Percentiles rank a stretch among this genome's conserved stretches.
phyloP scores from a whole-genome alignment of 2,888 invertebrate genomes.

The Labia minor region DNA sequence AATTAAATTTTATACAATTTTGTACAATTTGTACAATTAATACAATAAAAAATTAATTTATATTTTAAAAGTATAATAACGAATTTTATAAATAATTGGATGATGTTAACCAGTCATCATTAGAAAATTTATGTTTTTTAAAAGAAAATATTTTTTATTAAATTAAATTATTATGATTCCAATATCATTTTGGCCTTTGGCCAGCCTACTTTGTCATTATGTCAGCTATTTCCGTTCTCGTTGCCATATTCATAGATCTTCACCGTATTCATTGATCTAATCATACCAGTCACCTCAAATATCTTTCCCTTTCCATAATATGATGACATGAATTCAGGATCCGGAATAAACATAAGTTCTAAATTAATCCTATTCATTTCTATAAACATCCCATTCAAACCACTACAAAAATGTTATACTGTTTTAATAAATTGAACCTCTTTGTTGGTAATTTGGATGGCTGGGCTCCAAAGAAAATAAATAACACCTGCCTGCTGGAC shows the following conservation, averaged over 20 bases:
- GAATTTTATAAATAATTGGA: no score
- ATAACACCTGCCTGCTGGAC: not conserved
- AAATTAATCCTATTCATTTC: not conserved
- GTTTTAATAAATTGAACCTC: not conserved
- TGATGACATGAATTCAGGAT: not conserved
- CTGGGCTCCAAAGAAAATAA: not conserved
- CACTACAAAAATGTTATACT: not conserved
- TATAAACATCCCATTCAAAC: not conserved
- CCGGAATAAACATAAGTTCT: not conserved
- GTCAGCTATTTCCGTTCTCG: not conserved
- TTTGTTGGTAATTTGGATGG: not conserved
- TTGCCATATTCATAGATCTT: not conserved
- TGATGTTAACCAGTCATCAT: no score
- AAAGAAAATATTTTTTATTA: no score
- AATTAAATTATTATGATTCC: no score
- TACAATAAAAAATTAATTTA: no score
- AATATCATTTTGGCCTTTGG: not conserved
- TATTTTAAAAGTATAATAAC: no score
- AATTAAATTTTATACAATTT: not conserved
- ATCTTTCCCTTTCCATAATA: not conserved
- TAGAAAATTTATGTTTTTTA: no score
- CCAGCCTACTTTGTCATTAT: not conserved
- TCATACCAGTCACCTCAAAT: not conserved
- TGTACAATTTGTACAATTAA: not conserved
- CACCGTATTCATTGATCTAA: constrained; percentile 1